Evolutionary conservation across 1,140 invertebrate species (phyloP), one percentile per base, ranked within the genome.

Genomic region (Drosophila nasuta): DNA sequence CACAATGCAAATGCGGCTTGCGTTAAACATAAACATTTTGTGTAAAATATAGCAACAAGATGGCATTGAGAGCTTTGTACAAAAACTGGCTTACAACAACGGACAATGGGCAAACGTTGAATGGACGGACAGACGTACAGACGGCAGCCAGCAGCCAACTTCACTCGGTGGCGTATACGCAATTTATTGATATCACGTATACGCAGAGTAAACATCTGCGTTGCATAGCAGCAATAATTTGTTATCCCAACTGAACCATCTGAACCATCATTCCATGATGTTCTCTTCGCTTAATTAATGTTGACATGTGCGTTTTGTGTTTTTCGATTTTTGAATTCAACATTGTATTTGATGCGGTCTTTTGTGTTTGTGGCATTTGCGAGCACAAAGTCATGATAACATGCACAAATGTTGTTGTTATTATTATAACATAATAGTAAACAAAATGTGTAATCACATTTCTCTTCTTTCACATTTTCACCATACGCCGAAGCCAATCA

Each of bases 1-100:
- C 46, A 51, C 28, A 49, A 72, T 72, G 63, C 54, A 66, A 72
- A 72, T 72, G 69, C 51, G 54, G 63, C 69, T 51, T 20, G 46
- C 15, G 57, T 51, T 17, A 66, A 72, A 13, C 46, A 72, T 66
- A 58, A 66, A 66, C 52, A 67, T 52, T 66, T 48, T 25, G 35
- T 59, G 45, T 59, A 41, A 57, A 52, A 52, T 35, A 43, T 58
- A 43, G 43, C 69, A 72, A 66, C 69, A 71, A 71, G 25, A 59
- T 58, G 69, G 45, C 43, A 72, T 72, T 72, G 62, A 72, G 13
- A 72, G 13, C 17, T 17, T 5, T 33, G 28, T 38, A 45, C 25
- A 8, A 66, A 20, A 58, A 67, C 66, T 56, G 38, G 63, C 38
- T 43, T 28, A 65, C 51, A 52, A 28, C 17, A 33, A 17, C 28